Evolutionary conservation across 2,113 vertebrate species (phyloP).

Genomic region (Ctenomys sociabilis): DNA sequence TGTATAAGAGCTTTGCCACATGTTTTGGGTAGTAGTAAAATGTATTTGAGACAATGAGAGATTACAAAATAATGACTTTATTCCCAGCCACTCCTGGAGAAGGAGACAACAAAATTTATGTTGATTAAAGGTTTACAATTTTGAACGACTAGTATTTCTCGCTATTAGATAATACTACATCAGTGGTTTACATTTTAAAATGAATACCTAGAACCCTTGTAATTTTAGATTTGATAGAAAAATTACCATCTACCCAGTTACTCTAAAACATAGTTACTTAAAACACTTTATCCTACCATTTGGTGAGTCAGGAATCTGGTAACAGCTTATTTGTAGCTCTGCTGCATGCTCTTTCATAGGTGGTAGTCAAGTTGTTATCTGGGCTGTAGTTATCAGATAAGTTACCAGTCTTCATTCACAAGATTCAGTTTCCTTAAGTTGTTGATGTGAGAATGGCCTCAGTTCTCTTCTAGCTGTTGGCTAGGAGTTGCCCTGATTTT

Average conservation of each 20-base stretch:
- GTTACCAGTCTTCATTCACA: neutral
- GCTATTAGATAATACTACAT: neutral
- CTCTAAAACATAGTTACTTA: neutral
- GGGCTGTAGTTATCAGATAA: neutral
- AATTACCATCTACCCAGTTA: neutral
- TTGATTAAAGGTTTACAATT: neutral
- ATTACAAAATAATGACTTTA: neutral
- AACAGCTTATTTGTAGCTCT: neutral
- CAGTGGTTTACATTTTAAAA: neutral
- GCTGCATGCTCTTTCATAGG: neutral
- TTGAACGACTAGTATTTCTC: neutral
- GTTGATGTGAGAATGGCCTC: neutral
- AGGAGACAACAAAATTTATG: neutral
- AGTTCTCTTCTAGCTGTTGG: neutral
- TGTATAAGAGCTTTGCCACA: neutral
- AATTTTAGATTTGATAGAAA: conserved; percentile 11
- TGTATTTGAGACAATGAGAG: neutral
- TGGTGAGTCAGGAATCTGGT: neutral
- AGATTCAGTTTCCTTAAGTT: neutral
- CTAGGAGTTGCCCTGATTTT: neutral
- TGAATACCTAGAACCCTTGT: neutral
- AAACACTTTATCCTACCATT: neutral
- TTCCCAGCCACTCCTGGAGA: neutral
- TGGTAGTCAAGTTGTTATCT: neutral
- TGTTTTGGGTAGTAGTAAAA: conserved; percentile 12